Evolutionary conservation across 2,888 invertebrate genomes (phyloP).

Genomic region (Agriopis aurantiaria): DNA sequence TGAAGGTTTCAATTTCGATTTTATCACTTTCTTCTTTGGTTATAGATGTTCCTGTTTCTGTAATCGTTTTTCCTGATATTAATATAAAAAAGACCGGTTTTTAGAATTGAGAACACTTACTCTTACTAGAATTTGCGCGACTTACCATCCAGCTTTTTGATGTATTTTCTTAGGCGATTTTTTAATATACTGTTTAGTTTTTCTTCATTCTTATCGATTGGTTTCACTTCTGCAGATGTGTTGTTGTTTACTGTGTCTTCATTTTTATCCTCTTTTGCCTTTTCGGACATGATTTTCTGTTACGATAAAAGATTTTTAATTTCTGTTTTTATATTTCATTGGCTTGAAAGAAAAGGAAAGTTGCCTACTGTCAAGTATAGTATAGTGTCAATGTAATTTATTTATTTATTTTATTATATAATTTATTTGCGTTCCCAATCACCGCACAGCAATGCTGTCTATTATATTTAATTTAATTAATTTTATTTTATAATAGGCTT

Average conservation of each 20-base stretch:
- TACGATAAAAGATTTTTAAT: background rate
- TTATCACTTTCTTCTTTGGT: conserved; percentile 79
- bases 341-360: background rate
- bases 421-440: too few relatives aligned
- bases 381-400: background rate
- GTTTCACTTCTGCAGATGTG: conserved; percentile 54
- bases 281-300: conserved; percentile 52
- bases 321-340: background rate
- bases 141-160: conserved; percentile 82
- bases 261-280: conserved; percentile 52
- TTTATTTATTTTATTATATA: too few relatives aligned
- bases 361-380: background rate
- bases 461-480: too few relatives aligned
- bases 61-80: background rate
- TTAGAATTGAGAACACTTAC: too few relatives aligned
- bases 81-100: too few relatives aligned
- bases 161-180: conserved; percentile 79
- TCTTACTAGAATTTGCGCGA: background rate
- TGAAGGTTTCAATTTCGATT: conserved; percentile 85
- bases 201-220: conserved; percentile 56
- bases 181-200: conserved; percentile 78
- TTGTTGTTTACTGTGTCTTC: conserved; percentile 59
- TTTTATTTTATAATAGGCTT: too few relatives aligned
- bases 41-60: conserved; percentile 73
- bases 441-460: too few relatives aligned